A percentile compares a stretch with the other conserved stretches of the same genome.
Conservation (phyloP, 1,140 invertebrate species). For the Coboldia fuscipes region DNA sequence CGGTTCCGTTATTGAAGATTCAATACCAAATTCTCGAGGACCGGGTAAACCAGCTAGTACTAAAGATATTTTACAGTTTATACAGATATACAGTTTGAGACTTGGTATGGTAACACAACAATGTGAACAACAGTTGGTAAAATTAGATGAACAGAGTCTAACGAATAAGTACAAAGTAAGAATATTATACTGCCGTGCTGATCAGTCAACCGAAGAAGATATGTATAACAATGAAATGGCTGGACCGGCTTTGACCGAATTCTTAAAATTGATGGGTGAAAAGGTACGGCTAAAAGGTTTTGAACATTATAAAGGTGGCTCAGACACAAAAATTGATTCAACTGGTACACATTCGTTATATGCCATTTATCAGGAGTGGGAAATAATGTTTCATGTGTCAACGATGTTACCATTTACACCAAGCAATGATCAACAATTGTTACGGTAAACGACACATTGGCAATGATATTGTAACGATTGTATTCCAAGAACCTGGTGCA, state of each 20-base stretch:
- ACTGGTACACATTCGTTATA: conserved; percentile 75
- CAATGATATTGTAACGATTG: conserved; percentile 90
- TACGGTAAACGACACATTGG: conserved; percentile 83
- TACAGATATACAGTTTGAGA: conserved; percentile 48
- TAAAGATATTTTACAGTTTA: conserved; percentile 73
- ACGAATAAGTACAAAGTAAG: conserved; percentile 83
- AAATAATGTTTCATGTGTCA: conserved; percentile 89
- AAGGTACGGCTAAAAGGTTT: conserved; percentile 73
- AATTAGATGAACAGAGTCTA: conserved; percentile 81
- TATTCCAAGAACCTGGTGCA: conserved; percentile 91
- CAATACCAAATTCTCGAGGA: conserved; percentile 40
- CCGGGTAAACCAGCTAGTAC: conserved; percentile 41
- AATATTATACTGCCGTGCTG: conserved; percentile 78
- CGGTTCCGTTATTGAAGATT: conserved; percentile 69
- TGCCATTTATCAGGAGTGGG: conserved; percentile 59
- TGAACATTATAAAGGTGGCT: conserved; percentile 75
- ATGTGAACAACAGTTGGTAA: conserved; percentile 69
- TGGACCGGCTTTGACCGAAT: conserved; percentile 71
- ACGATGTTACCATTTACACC: conserved; percentile 82
- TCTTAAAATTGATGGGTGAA: conserved; percentile 71
- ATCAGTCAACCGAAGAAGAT: conserved; percentile 86
- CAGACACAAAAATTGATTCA: conserved; percentile 78
- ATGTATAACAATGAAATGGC: conserved; percentile 96
- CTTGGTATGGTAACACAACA: conserved; percentile 42
- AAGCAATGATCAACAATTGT: conserved; percentile 77